These are phyloP conservation scores for Calliopum simillimum DNA, from an alignment of 2,888 invertebrate species.

Conservation along the genomic window DNA sequence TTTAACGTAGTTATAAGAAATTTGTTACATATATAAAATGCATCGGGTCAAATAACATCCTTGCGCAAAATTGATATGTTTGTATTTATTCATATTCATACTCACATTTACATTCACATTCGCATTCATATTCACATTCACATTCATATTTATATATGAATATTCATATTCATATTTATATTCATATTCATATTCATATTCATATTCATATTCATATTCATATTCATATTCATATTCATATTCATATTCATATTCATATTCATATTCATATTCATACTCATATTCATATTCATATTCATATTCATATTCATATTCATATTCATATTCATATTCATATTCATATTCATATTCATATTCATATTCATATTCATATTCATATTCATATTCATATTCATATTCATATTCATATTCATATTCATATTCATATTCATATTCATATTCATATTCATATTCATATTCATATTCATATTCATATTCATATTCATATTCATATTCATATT, in stretches of 20 bases:
- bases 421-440: background rate
- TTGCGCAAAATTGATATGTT: background rate
- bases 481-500: background rate
- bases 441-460: background rate
- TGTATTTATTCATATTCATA: background rate
- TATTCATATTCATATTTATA: too few species aligned
- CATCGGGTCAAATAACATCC: too few species aligned
- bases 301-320: conserved; percentile 6
- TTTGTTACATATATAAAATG: too few species aligned
- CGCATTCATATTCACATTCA: too few species aligned
- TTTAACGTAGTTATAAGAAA: too few species aligned
- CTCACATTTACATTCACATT: too few species aligned
- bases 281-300: conserved; percentile 12
- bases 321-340: conserved; percentile 11
- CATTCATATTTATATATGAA: too few species aligned
- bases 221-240: conserved; percentile 12
- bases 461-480: background rate
- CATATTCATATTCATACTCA: too few species aligned
- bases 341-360: background rate
- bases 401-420: background rate
- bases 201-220: conserved; percentile 13
- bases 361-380: background rate
- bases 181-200: background rate
- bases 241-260: conserved; percentile 9
- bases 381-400: background rate